Evolutionary conservation across 2,888 invertebrate species (phyloP).

Genomic region (Isotomurus palustris): DNA sequence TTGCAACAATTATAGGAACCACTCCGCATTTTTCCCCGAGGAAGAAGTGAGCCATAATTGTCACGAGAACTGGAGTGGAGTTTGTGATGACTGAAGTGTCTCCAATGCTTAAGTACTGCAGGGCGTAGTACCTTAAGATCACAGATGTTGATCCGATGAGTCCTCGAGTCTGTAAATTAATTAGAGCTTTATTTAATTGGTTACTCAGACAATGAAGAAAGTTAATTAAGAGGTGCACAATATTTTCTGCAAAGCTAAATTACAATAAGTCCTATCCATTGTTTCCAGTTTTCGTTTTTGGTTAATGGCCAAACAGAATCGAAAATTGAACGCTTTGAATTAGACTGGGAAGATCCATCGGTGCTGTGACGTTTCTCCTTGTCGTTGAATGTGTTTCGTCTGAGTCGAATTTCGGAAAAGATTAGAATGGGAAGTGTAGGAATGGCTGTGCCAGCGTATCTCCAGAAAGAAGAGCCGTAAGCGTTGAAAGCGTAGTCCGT

Average conservation of each 20-base stretch:
- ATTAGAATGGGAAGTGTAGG: conserved; percentile 35
- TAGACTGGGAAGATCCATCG: conserved; percentile 18
- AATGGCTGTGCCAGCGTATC: conserved; percentile 35
- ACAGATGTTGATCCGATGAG: conserved; percentile 39
- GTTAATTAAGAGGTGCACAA: too few relatives aligned
- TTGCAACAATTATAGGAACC: conserved; percentile 37
- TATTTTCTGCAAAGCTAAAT: too few relatives aligned
- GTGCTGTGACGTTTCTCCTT: conserved; percentile 9
- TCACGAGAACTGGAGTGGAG: conserved; percentile 41
- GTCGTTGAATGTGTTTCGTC: too few relatives aligned
- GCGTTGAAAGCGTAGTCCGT: conserved; percentile 32
- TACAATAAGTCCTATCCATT: conserved; percentile 39
- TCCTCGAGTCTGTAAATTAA: conserved; percentile 45
- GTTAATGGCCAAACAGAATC: conserved; percentile 32
- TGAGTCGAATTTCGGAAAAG: conserved; percentile 31
- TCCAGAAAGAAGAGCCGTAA: conserved; percentile 36
- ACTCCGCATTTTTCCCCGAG: conserved; percentile 41
- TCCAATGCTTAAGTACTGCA: conserved; percentile 43
- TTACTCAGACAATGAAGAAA: neutral
- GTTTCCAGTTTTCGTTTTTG: conserved; percentile 34
- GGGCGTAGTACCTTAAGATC: conserved; percentile 40
- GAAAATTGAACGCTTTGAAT: too few relatives aligned
- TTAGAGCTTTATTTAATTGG: too few relatives aligned
- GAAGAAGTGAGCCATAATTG: conserved; percentile 43
- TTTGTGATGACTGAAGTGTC: conserved; percentile 43